Base-by-base conservation (phyloP, 2,113 vertebrate genomes). In the Oxygymnocypris stewartii region DNA sequence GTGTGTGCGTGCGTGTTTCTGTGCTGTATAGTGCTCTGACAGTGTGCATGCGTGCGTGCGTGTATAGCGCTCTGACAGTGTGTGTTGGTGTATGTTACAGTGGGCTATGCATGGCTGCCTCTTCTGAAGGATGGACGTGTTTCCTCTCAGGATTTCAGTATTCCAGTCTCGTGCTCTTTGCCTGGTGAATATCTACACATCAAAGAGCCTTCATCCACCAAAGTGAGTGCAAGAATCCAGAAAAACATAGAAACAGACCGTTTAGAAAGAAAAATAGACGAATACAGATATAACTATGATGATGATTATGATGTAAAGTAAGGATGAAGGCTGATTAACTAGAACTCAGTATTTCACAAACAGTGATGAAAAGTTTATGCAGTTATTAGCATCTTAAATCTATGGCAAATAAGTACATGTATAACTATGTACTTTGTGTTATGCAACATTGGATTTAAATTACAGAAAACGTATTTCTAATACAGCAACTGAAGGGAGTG, bases 41-140 rank as follows among this genome's bases (percentile, higher is more conserved):
- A n/a, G n/a, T 87, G 16, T 31, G n/a, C 89, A 59, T 88, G 23
- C 31, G 51, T n/a, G n/a, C n/a, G n/a, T n/a, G n/a, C 11, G 44
- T 47, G 47, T n/a, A 4, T 13, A 49, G 28, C 87, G 6, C 92
- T 84, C 49, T 77, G 51, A 84, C 71, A 78, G 49, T 82, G 49
- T 84, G 4, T 80, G 63, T 42, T 40, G 28, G 1, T 49, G 77
- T 90, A 1, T 49, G 23, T 12, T 23, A 54, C 86, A 99, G 98
- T 99, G 93, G 98, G 98, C 2, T 99, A 96, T 71, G 96, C 98
- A 0, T 99, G 98, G 98, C 94, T 99, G 47, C 97, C 97, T 65
- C 90, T 99, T 75, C 77, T 98, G 91, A 98, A 96, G 93, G 96
- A 96, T 77, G 95, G 96, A 54, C 97, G 96, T 35, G 88, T 99